phyloP scores from a whole-genome alignment of 2,113 vertebrate genomes.

The Anhinga rufa region DNA sequence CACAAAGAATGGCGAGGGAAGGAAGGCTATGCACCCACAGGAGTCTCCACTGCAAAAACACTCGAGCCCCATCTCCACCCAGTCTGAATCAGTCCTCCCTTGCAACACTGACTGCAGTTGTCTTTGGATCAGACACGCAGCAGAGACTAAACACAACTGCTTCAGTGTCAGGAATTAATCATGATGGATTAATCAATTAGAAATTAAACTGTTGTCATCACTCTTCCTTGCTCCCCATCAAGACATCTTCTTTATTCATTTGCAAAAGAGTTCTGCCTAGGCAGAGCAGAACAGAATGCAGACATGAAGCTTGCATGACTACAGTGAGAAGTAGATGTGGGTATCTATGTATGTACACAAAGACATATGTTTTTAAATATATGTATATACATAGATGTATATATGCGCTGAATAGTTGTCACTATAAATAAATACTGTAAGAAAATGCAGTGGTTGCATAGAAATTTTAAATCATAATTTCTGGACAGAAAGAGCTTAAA shows the following conservation, averaged over 20 bases:
- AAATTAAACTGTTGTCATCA: neutral
- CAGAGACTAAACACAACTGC: neutral
- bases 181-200: neutral
- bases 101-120: neutral
- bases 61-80: too few relatives aligned
- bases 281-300: neutral
- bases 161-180: neutral
- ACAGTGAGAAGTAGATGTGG: neutral
- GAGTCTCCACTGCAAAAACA: neutral
- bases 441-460: neutral
- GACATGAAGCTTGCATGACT: neutral
- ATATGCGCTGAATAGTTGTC: neutral
- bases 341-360: neutral
- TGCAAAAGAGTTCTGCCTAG: neutral
- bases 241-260: neutral
- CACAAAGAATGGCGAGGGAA: accelerated
- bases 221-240: neutral
- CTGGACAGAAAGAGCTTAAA: neutral
- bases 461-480: neutral
- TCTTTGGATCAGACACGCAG: neutral
- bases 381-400: neutral
- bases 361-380: neutral
- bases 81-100: neutral
- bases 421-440: slow-evolving; percentile 22
- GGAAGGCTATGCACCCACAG: too few relatives aligned